Base-by-base conservation (phyloP, 1,140 invertebrate genomes). In the Zaprionus vittiger region DNA sequence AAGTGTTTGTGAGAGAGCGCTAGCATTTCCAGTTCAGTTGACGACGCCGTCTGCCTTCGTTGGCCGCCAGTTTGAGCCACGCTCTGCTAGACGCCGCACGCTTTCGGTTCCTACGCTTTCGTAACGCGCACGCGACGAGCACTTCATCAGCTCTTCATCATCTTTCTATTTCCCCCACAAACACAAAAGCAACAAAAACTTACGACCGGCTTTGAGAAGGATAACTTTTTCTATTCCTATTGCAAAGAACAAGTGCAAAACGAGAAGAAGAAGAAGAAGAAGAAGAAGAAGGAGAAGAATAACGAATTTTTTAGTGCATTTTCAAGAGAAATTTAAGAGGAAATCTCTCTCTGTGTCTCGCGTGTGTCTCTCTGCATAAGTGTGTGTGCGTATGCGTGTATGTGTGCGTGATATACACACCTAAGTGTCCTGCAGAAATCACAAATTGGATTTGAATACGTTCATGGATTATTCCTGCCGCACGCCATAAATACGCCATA, bases 51-150 rank as follows among this genome's bases (percentile, higher is more conserved):
- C 60, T 24, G 60, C 59, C 68, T 60, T 68, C 66, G 59, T 38
- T 64, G 64, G 70, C 49, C 70, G 64, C 75, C 82, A 83, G 77
- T 75, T 74, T 79, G 80, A 79, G 73, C 68, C 65, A 81, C 77
- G 70, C 83, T 86, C 77, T 86, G 78, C 73, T 83, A 77, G 77
- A 80, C 71, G 73, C 71, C 81, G 84, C 84, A 89, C 84, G 84
- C 84, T 81, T 81, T 79, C 73, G 74, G 78, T 80, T 80, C 61
- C 47, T 71, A 52, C 61, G 72, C 52, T 67, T 63, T 44, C 31
- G 49, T 28, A 41, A 44, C 75, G 79, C 60, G 75, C 75, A 73
- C 75, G 71, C 71, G 71, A 76, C 73, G 37, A 65, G 56, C 69
- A 77, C 49, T 66, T 63, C 41, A 81, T 79, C 82, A 77, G 65